Conservation (phyloP, 2,888 invertebrate species). For the Thymelicus sylvestris region DNA sequence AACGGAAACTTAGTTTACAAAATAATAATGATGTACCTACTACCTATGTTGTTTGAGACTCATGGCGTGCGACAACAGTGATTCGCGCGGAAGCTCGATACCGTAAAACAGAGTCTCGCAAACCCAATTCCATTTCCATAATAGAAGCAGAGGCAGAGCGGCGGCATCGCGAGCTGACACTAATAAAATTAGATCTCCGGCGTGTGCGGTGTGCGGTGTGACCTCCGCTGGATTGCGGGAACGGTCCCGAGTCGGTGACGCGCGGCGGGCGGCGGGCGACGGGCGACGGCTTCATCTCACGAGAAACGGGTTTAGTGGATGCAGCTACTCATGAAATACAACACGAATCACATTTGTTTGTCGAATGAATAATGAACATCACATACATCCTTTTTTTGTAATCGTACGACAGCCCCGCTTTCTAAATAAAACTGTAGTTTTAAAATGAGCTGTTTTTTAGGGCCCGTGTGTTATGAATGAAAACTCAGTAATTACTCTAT, state of each 20-base stretch:
- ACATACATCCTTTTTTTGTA: no score
- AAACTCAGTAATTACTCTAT: no score
- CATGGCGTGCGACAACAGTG: background rate
- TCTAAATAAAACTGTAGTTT: no score
- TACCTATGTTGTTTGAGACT: no score
- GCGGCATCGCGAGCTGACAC: conserved; percentile 11
- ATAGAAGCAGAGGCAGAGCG: conserved; percentile 10
- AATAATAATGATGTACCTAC: no score
- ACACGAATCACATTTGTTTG: background rate
- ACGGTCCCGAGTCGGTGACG: background rate
- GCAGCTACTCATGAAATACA: background rate
- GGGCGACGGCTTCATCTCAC: background rate
- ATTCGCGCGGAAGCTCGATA: background rate
- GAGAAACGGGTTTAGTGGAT: background rate
- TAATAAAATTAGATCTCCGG: conserved; percentile 5
- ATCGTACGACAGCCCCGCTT: no score
- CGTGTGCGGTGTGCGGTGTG: no score
- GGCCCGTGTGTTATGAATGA: no score
- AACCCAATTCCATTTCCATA: conserved; percentile 12
- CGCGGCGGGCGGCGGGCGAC: background rate
- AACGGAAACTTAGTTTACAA: no score
- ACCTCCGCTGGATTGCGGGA: background rate
- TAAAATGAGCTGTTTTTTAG: no score
- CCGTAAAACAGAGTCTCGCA: background rate
- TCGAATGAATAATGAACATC: no score